Percentiles rank a stretch among this genome's conserved stretches.
Evolutionary conservation across 1,140 invertebrate species (phyloP).

Genomic region (Galleria mellonella): DNA sequence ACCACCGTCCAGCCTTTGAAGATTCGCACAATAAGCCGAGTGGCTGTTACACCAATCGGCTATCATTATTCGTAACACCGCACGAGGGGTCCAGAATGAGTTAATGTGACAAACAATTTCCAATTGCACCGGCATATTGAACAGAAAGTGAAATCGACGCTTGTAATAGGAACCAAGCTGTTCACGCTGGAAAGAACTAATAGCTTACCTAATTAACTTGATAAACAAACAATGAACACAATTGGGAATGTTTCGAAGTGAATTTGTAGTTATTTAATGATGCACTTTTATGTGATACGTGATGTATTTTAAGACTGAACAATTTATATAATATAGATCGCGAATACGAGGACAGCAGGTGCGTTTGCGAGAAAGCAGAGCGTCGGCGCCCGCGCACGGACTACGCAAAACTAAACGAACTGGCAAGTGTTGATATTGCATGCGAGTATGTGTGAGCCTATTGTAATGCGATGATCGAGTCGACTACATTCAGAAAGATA

Average conservation of each 20-base stretch:
- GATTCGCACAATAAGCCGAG: conserved; percentile 8
- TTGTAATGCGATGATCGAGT: conserved; percentile 5
- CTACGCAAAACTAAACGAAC: conserved; percentile 31
- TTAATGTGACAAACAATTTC: conserved; percentile 10
- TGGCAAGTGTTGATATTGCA: no score
- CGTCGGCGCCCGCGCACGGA: conserved; percentile 26
- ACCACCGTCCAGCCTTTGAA: conserved; percentile 4
- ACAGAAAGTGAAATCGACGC: conserved; percentile 24
- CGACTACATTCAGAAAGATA: neutral
- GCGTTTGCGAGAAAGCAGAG: conserved; percentile 2
- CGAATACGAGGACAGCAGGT: no score
- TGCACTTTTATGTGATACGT: conserved; percentile 23
- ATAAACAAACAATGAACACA: conserved; percentile 1
- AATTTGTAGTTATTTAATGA: conserved; percentile 12
- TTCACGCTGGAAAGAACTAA: neutral
- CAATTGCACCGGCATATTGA: conserved; percentile 11
- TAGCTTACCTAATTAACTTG: conserved; percentile 5
- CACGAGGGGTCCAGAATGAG: conserved; percentile 5
- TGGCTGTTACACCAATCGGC: conserved; percentile 4
- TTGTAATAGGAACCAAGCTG: neutral
- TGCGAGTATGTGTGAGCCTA: conserved; percentile 6
- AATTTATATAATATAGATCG: no score
- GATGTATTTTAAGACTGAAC: no score
- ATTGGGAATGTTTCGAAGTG: neutral
- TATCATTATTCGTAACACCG: neutral